Evolutionary conservation across 2,888 invertebrate genomes (phyloP).

Genomic region (Calliopum simillimum): DNA sequence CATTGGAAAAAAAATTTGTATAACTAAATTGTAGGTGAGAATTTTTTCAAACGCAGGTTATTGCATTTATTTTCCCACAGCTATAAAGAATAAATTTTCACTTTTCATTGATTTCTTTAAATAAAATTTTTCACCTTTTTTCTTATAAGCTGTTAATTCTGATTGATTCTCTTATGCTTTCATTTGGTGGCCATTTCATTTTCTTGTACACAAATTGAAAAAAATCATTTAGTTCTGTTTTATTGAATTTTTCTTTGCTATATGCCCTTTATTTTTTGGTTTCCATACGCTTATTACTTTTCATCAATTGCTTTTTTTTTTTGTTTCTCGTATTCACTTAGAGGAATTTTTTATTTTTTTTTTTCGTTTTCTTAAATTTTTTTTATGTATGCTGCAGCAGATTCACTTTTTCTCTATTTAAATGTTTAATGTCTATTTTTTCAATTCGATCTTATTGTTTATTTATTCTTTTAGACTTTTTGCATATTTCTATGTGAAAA

Average conservation of each 20-base stretch:
- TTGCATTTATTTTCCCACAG: too few species aligned
- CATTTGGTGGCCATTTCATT: slow-evolving; percentile 14
- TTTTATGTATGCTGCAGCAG: slow-evolving; percentile 36
- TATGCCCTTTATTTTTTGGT: neutral
- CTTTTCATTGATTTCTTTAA: too few species aligned
- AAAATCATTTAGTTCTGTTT: neutral
- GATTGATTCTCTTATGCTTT: neutral
- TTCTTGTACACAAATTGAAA: slow-evolving; percentile 9
- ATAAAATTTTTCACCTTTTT: slow-evolving; percentile 1
- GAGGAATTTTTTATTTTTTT: slow-evolving; percentile 13
- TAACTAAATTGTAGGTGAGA: too few species aligned
- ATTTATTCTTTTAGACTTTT: slow-evolving; percentile 26
- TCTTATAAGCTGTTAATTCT: neutral
- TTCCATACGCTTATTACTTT: slow-evolving; percentile 15
- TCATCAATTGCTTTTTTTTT: slow-evolving; percentile 28
- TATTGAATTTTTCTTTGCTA: neutral
- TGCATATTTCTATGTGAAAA: slow-evolving; percentile 28
- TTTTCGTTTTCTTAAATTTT: slow-evolving; percentile 11
- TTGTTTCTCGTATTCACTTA: slow-evolving; percentile 20
- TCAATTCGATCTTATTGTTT: slow-evolving; percentile 27
- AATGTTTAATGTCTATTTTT: slow-evolving; percentile 17
- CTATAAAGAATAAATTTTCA: too few species aligned
- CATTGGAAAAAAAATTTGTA: too few species aligned
- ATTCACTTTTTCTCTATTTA: slow-evolving; percentile 18
- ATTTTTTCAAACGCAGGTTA: too few species aligned